Percentiles rank a stretch among this genome's conserved stretches.
Conservation (phyloP, 2,113 vertebrate species). For the Madoqua kirkii region DNA sequence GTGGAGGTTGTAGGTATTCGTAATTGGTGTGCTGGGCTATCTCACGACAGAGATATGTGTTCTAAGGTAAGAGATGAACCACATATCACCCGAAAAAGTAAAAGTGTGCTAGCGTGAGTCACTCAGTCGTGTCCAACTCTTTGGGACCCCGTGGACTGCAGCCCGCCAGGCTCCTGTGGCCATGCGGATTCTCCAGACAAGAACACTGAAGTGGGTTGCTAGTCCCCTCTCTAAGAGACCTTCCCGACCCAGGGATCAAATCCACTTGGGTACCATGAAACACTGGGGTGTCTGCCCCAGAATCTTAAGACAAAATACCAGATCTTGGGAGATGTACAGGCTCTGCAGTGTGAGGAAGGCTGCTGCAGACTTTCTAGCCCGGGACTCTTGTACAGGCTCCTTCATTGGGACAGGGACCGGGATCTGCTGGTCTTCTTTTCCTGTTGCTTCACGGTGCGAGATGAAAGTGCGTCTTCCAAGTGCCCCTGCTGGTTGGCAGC, state of each 20-base stretch:
- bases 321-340: fast-evolving
- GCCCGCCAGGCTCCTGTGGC: not conserved
- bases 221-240: not conserved
- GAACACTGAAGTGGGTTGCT: not conserved
- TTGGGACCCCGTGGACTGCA: fast-evolving
- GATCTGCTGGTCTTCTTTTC: not conserved
- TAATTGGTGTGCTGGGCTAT: fast-evolving
- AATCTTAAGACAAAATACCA: not conserved
- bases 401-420: not conserved
- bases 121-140: not conserved
- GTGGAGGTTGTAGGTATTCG: fast-evolving
- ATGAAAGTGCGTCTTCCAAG: not conserved
- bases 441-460: fast-evolving
- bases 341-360: no score
- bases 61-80: not conserved
- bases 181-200: not conserved
- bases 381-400: fast-evolving
- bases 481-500: no score
- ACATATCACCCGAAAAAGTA: not conserved
- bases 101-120: not conserved
- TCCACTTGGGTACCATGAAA: not conserved
- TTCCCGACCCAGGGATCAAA: not conserved
- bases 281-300: not conserved
- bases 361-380: fast-evolving
- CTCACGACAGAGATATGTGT: not conserved